phyloP scores from a whole-genome alignment of 1,140 invertebrate species.

The Diabrotica virgifera region DNA sequence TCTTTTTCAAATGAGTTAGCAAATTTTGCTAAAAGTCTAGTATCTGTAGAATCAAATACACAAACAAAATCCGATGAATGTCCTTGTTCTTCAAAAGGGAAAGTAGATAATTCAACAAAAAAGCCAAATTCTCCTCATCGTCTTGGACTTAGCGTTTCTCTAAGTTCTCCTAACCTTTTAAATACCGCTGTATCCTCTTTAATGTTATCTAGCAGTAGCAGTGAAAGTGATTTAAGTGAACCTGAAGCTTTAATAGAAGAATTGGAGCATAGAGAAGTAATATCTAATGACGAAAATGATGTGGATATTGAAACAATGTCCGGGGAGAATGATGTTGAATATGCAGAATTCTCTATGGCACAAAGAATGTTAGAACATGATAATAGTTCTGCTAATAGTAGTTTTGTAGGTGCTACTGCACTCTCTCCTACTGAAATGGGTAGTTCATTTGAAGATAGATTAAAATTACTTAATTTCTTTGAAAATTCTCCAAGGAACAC shows the following conservation, averaged over 20 bases:
- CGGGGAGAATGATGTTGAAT: constrained; percentile 75
- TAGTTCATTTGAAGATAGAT: constrained; percentile 37
- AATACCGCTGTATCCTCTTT: constrained; percentile 43
- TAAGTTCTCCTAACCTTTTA: constrained; percentile 47
- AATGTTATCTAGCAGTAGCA: constrained; percentile 51
- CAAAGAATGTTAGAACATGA: constrained; percentile 45
- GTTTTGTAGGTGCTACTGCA: constrained; percentile 27
- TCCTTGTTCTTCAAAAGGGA: constrained; percentile 12
- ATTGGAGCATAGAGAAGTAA: constrained; percentile 50
- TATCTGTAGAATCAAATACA: neutral
- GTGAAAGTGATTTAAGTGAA: constrained; percentile 62
- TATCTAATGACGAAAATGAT: constrained; percentile 48
- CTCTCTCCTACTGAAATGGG: constrained; percentile 29
- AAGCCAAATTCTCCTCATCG: constrained; percentile 34
- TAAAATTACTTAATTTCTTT: constrained; percentile 36
- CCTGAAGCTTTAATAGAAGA: constrained; percentile 62
- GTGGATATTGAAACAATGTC: constrained; percentile 73
- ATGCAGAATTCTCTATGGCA: constrained; percentile 60
- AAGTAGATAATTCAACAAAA: constrained; percentile 8
- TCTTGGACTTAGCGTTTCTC: constrained; percentile 37
- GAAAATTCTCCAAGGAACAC: constrained; percentile 11
- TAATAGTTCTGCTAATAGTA: constrained; percentile 25
- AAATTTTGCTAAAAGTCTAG: constrained; percentile 10
- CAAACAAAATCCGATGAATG: constrained; percentile 13
- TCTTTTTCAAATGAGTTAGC: constrained; percentile 27